phyloP scores from a whole-genome alignment of 2,113 vertebrate species.

The Pionites leucogaster region DNA sequence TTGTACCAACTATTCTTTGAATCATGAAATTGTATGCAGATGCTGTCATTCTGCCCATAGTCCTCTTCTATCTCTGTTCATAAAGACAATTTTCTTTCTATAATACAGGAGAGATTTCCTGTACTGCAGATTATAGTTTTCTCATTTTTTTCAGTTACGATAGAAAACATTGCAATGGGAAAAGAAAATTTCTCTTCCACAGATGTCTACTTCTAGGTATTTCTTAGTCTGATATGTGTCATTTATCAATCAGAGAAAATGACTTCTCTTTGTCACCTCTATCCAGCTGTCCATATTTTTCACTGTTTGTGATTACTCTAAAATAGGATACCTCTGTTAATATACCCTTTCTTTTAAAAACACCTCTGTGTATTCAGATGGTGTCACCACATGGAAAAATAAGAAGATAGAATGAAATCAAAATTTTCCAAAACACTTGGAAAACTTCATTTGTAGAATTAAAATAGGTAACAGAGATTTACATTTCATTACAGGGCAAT shows the following conservation, averaged over 20 bases:
- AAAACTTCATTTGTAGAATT: not conserved
- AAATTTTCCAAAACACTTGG: not conserved
- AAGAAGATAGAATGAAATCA: not conserved
- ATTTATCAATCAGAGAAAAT: not conserved
- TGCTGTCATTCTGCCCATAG: not conserved
- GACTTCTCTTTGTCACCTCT: not conserved
- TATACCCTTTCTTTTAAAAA: not conserved
- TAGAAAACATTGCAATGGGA: not conserved
- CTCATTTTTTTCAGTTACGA: not conserved
- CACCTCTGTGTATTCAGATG: not conserved
- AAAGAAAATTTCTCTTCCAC: not conserved
- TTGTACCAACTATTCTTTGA: not conserved
- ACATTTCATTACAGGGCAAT: not conserved
- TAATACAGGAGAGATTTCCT: not conserved
- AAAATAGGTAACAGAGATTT: not conserved
- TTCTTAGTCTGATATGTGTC: not conserved
- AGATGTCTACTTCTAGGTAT: not conserved
- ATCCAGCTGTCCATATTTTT: not conserved
- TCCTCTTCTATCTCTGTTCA: not conserved
- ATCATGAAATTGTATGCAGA: not conserved
- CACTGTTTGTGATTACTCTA: not conserved
- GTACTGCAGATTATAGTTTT: not conserved
- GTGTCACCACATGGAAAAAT: not conserved
- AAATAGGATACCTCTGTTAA: not conserved
- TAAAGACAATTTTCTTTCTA: not conserved